These are phyloP conservation scores for Athalia rosae DNA, from an alignment of 2,888 invertebrate genomes.

Conservation along the genomic window DNA sequence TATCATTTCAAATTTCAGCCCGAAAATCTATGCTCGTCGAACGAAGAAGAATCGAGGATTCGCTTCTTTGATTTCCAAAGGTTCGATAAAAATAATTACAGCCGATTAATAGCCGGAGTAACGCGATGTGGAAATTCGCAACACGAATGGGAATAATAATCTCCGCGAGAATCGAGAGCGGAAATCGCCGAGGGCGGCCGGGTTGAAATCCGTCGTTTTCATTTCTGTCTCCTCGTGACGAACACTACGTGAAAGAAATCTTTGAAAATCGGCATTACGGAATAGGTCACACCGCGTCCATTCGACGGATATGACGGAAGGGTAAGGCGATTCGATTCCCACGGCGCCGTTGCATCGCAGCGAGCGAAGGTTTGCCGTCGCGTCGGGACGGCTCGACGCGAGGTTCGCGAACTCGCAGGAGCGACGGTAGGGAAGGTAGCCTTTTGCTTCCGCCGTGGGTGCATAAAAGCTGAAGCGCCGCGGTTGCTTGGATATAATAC, in stretches of 20 bases:
- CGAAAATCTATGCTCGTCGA: too few relatives aligned
- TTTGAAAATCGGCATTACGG: background rate
- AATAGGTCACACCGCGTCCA: constrained; percentile 38
- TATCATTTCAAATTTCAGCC: too few relatives aligned
- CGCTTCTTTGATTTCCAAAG: too few relatives aligned
- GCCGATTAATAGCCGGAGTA: too few relatives aligned
- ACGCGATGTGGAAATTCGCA: too few relatives aligned
- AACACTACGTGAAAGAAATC: background rate
- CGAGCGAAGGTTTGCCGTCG: too few relatives aligned
- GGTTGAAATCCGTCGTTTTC: background rate
- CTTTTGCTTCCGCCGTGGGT: constrained; percentile 14
- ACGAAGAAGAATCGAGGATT: too few relatives aligned
- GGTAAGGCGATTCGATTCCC: constrained; percentile 36
- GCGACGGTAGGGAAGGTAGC: constrained; percentile 28
- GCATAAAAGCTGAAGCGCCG: background rate
- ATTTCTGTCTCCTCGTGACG: background rate
- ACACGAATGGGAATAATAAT: too few relatives aligned
- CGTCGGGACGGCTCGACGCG: constrained; percentile 24
- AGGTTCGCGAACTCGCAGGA: too few relatives aligned
- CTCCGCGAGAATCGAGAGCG: too few relatives aligned
- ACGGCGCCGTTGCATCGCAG: constrained; percentile 11
- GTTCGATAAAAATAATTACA: too few relatives aligned
- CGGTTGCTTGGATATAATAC: constrained; percentile 37
- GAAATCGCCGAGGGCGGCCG: too few relatives aligned
- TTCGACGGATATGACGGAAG: constrained; percentile 24